Evolutionary conservation across 2,888 invertebrate genomes (phyloP).

Genomic region (Clanis bilineata): DNA sequence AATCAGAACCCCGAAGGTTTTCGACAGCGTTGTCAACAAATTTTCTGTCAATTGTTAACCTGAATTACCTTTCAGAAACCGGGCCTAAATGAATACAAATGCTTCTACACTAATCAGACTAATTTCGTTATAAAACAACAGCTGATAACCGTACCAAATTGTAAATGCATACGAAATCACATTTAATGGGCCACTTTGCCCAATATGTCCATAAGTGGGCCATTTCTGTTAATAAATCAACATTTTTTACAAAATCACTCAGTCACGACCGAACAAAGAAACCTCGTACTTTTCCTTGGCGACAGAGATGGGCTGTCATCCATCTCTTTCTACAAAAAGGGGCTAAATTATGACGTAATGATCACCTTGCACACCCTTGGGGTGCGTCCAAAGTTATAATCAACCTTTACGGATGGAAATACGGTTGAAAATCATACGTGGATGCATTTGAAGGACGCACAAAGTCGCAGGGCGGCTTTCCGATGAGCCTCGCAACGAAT

Average conservation of each 20-base stretch:
- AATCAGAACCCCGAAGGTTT: too few relatives aligned
- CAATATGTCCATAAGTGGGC: background rate
- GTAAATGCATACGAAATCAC: background rate
- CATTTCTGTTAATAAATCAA: constrained; percentile 10
- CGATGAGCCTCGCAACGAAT: constrained; percentile 9
- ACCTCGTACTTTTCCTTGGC: constrained; percentile 19
- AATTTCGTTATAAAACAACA: background rate
- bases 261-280: constrained; percentile 28
- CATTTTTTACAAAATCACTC: constrained; percentile 13
- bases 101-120: background rate
- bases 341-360: constrained; percentile 33
- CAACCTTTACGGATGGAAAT: background rate
- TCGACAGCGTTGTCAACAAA: too few relatives aligned
- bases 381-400: background rate
- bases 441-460: constrained; percentile 4
- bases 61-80: too few relatives aligned
- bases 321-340: constrained; percentile 26
- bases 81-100: too few relatives aligned
- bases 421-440: background rate
- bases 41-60: too few relatives aligned
- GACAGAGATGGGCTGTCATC: constrained; percentile 4
- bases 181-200: background rate
- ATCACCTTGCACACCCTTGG: constrained; percentile 21
- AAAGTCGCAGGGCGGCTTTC: constrained; percentile 7
- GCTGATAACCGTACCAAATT: background rate